Percentiles rank a stretch among this genome's conserved stretches.
phyloP scores from a whole-genome alignment of 2,888 invertebrate species.

The Xanthia icteritia region DNA sequence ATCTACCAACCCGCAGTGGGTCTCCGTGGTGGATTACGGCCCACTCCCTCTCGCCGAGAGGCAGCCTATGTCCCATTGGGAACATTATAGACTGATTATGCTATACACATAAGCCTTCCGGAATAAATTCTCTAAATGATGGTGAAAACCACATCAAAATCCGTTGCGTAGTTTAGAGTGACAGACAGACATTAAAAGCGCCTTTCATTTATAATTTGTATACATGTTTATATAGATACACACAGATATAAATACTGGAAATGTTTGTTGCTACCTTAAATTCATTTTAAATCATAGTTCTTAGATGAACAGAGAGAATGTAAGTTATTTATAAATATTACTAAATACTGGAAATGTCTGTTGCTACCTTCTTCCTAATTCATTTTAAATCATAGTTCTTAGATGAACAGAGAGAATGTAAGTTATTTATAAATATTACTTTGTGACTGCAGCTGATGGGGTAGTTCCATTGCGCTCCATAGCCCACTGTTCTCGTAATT shows the following conservation, averaged over 20 bases:
- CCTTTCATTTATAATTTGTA: background rate
- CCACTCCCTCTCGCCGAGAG: too few relatives aligned
- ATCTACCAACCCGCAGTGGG: too few relatives aligned
- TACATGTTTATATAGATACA: background rate
- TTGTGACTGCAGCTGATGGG: constrained; percentile 3
- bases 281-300: constrained; percentile 36
- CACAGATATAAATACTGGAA: constrained; percentile 7
- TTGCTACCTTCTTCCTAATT: constrained; percentile 7
- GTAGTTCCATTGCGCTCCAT: too few relatives aligned
- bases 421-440: constrained; percentile 25
- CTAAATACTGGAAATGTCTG: constrained; percentile 13
- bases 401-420: constrained; percentile 1
- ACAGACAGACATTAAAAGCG: background rate
- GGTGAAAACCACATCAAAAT: background rate
- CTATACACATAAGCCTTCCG: too few relatives aligned
- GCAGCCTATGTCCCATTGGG: too few relatives aligned
- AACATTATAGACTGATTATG: too few relatives aligned
- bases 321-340: constrained; percentile 28
- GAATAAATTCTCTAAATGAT: background rate
- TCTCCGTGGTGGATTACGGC: too few relatives aligned
- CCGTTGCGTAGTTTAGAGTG: background rate
- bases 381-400: constrained; percentile 40
- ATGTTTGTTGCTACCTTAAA: constrained; percentile 6
- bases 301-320: constrained; percentile 11
- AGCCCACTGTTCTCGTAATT: too few relatives aligned